Conservation (phyloP, 2,888 invertebrate genomes). For the Congeria kusceri region DNA sequence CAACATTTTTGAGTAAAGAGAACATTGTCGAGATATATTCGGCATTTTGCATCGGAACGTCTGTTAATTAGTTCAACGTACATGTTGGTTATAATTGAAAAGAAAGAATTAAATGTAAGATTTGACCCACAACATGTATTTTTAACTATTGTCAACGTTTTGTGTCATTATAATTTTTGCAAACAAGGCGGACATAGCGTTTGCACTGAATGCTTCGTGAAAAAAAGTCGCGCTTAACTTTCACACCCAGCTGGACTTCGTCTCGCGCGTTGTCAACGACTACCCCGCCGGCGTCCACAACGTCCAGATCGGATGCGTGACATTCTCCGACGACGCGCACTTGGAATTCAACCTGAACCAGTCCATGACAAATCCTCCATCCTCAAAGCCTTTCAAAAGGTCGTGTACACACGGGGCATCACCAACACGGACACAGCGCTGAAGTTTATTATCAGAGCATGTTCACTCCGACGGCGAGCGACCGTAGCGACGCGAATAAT, state of each 20-base stretch:
- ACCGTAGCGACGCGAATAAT: slow-evolving; percentile 53
- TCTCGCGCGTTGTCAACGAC: slow-evolving; percentile 58
- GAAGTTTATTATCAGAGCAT: slow-evolving; percentile 48
- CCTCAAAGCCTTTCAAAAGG: slow-evolving; percentile 56
- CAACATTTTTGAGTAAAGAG: no score
- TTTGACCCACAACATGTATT: no score
- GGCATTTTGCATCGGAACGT: no score
- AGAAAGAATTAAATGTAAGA: no score
- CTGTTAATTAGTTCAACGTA: no score
- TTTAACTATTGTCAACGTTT: no score
- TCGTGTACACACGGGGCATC: slow-evolving; percentile 44
- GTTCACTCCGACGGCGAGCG: slow-evolving; percentile 58
- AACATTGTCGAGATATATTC: no score
- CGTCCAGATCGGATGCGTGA: slow-evolving; percentile 34
- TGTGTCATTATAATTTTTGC: no score
- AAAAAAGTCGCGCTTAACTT: slow-evolving; percentile 28
- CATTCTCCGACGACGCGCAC: slow-evolving; percentile 36
- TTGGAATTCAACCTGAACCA: slow-evolving; percentile 68
- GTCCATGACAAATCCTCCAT: slow-evolving; percentile 44
- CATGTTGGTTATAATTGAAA: no score
- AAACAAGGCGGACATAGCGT: no score
- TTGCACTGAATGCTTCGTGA: no score
- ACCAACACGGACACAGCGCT: slow-evolving; percentile 64
- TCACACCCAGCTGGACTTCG: slow-evolving; percentile 70
- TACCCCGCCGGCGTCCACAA: slow-evolving; percentile 23